Evolutionary conservation across 2,888 invertebrate genomes (phyloP).

Genomic region (Meiosimyza decipiens): DNA sequence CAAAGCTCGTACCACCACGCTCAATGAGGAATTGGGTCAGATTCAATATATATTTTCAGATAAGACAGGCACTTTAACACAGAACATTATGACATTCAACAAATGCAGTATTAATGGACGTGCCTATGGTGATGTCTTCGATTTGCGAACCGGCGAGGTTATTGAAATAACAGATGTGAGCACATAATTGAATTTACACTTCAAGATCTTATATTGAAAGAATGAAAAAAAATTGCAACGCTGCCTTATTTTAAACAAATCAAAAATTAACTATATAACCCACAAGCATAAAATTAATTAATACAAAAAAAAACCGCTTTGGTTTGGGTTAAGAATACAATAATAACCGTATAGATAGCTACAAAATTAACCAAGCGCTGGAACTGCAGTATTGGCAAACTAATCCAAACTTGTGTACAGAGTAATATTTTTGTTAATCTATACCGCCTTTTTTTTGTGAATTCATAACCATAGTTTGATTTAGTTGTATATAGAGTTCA

Average conservation of each 20-base stretch:
- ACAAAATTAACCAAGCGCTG: no score
- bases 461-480: no score
- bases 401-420: no score
- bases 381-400: no score
- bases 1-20: constrained; percentile 95
- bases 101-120: constrained; percentile 96
- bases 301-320: no score
- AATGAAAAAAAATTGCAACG: not conserved
- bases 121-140: constrained; percentile 91
- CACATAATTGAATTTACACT: not conserved
- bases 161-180: constrained; percentile 87
- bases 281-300: no score
- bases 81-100: constrained; percentile 99
- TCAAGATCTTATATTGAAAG: not conserved
- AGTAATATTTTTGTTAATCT: no score
- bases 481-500: no score
- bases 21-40: constrained; percentile 98
- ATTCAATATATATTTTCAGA: constrained; percentile 99
- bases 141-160: constrained; percentile 87
- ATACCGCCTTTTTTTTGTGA: no score
- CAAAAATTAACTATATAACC: no score
- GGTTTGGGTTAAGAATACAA: no score
- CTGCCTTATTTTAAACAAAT: not conserved
- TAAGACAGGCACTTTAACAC: constrained; percentile 98
- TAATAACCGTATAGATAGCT: no score